These are phyloP conservation scores for Alauda arvensis DNA, from an alignment of 2,797 vertebrate genomes.

Conservation along the genomic window DNA sequence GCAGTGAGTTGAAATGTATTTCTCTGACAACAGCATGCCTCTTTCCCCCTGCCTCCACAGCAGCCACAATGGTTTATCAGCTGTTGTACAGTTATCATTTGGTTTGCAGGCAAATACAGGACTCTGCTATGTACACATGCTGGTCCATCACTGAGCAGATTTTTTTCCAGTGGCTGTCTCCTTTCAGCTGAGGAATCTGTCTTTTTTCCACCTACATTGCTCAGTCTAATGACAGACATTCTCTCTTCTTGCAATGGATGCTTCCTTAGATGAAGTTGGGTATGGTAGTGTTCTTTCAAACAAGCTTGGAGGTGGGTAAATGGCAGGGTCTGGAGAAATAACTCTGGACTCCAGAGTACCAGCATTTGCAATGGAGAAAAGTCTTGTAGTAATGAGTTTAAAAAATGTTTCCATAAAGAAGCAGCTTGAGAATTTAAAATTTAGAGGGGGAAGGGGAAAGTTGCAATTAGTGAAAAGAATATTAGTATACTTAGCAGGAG, in stretches of 20 bases:
- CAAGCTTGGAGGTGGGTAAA: not conserved
- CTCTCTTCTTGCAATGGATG: not conserved
- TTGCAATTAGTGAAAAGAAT: constrained; percentile 18
- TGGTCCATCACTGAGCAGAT: not conserved
- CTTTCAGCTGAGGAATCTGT: not conserved
- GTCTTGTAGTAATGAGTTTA: not conserved
- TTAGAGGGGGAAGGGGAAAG: not conserved
- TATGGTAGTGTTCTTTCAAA: not conserved
- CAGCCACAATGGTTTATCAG: not conserved
- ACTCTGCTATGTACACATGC: not conserved
- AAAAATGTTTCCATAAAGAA: not conserved
- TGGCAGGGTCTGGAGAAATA: not conserved
- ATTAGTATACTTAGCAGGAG: constrained; percentile 27
- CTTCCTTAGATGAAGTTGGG: not conserved
- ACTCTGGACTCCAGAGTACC: not conserved
- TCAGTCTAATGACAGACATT: not conserved
- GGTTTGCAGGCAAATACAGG: not conserved
- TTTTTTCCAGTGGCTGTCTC: not conserved
- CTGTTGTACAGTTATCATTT: not conserved
- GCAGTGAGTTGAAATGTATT: not conserved
- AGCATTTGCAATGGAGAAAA: not conserved
- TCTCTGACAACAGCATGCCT: not conserved
- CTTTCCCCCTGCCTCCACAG: accelerated
- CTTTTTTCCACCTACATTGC: not conserved
- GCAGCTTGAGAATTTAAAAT: constrained; percentile 1